Conservation (phyloP, 1,140 invertebrate species). For the Neomicropteryx cornuta region DNA sequence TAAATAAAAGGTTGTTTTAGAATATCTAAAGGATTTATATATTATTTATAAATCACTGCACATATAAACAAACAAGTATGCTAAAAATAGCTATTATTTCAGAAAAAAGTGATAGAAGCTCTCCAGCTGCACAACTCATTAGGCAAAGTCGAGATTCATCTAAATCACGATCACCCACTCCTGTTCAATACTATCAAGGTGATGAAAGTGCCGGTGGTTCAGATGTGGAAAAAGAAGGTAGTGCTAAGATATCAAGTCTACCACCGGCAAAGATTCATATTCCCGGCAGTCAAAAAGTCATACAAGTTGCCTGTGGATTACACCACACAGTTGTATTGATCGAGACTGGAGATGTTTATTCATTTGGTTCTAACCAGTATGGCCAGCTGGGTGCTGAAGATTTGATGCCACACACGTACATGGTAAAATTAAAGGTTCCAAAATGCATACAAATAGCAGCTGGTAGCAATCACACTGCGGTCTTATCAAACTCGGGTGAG, state of each 20-base stretch:
- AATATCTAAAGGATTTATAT: too few relatives aligned
- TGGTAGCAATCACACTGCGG: slow-evolving; percentile 89
- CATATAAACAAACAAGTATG: too few relatives aligned
- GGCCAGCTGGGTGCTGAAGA: slow-evolving; percentile 90
- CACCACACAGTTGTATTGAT: slow-evolving; percentile 69
- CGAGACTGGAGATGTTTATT: slow-evolving; percentile 54
- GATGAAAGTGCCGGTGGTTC: slow-evolving; percentile 34
- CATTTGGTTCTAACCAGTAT: slow-evolving; percentile 89
- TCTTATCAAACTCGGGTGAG: slow-evolving; percentile 82
- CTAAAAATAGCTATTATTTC: too few relatives aligned
- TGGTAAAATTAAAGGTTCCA: slow-evolving; percentile 65
- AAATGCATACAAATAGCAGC: slow-evolving; percentile 69
- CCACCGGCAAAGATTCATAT: slow-evolving; percentile 67
- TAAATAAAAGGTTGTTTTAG: too few relatives aligned
- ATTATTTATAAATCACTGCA: too few relatives aligned
- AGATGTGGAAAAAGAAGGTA: slow-evolving; percentile 49
- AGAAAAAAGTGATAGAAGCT: too few relatives aligned
- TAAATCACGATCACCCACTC: too few relatives aligned
- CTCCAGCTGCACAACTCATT: too few relatives aligned
- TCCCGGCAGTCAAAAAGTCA: slow-evolving; percentile 54
- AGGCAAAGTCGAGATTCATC: too few relatives aligned
- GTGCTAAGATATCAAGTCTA: slow-evolving; percentile 51
- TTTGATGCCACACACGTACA: slow-evolving; percentile 57
- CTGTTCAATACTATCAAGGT: too few relatives aligned
- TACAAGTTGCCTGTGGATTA: slow-evolving; percentile 79